phyloP scores from a whole-genome alignment of 2,797 vertebrate species.

The Jordanella pulchra region DNA sequence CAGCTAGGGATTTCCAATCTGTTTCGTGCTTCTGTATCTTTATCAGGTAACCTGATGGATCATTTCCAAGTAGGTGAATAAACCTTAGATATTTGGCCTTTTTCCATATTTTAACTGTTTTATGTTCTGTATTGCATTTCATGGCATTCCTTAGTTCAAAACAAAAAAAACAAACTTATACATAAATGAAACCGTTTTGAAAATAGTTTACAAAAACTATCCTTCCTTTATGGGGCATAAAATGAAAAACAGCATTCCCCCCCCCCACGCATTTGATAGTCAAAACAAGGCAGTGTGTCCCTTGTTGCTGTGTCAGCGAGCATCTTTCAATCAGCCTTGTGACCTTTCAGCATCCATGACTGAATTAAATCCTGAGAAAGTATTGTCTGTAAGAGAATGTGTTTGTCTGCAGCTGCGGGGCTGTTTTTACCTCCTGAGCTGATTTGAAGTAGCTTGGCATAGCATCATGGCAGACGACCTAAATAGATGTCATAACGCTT shows the following conservation, averaged over 20 bases:
- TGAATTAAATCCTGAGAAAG: conserved; percentile 16
- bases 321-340: conserved; percentile 3
- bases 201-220: background rate
- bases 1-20: background rate
- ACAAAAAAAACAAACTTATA: background rate
- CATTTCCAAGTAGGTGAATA: background rate
- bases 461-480: conserved; percentile 31
- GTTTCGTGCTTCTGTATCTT: background rate
- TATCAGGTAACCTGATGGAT: conserved; percentile 23
- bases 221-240: background rate
- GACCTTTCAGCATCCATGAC: conserved; percentile 12
- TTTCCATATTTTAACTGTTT: background rate
- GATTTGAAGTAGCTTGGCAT: conserved; percentile 29
- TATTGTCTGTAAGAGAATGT: background rate
- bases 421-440: conserved; percentile 26
- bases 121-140: accelerated
- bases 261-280: background rate
- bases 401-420: conserved; percentile 9
- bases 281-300: background rate
- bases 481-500: background rate
- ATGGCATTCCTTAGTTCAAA: background rate
- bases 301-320: conserved; percentile 16
- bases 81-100: conserved; percentile 53
- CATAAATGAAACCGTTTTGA: background rate
- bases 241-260: background rate